Percentiles rank a stretch among this genome's conserved stretches.
These are phyloP conservation scores for Tricholaema leucomelas DNA, from an alignment of 2,113 vertebrate genomes.

Conservation along the genomic window DNA sequence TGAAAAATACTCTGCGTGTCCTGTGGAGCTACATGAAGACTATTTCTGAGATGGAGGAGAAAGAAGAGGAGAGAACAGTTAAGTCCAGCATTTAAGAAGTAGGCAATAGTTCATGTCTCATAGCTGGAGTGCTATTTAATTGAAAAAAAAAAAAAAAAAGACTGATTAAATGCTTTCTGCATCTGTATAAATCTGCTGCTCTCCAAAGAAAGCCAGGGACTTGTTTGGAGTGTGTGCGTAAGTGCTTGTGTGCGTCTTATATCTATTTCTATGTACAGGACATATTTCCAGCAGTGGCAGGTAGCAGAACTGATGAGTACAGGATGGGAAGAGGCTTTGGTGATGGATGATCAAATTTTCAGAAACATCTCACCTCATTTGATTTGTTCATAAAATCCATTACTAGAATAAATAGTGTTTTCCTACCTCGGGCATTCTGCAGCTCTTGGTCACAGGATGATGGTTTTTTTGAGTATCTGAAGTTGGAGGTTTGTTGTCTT, in stretches of 20 bases:
- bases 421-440: constrained; percentile 42
- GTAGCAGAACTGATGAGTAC: constrained; percentile 55
- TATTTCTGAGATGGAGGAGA: neutral
- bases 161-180: neutral
- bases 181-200: constrained; percentile 39
- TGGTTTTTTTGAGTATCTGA: constrained; percentile 46
- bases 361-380: constrained; percentile 63
- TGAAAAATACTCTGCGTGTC: neutral
- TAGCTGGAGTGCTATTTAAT: neutral
- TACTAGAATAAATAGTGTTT: constrained; percentile 67
- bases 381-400: constrained; percentile 67
- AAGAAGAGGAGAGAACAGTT: neutral
- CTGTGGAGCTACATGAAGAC: neutral
- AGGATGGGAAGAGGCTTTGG: constrained; percentile 49
- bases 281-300: constrained; percentile 1
- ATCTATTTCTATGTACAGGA: constrained; percentile 26
- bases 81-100: neutral
- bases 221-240: neutral
- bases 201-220: neutral
- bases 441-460: constrained; percentile 36
- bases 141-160: constrained; percentile 37
- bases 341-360: constrained; percentile 70
- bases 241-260: neutral
- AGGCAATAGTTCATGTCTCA: constrained; percentile 25
- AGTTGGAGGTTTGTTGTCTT: constrained; percentile 28